These are phyloP conservation scores for Avahi laniger DNA, from an alignment of 2,797 vertebrate genomes.

Conservation along the genomic window DNA sequence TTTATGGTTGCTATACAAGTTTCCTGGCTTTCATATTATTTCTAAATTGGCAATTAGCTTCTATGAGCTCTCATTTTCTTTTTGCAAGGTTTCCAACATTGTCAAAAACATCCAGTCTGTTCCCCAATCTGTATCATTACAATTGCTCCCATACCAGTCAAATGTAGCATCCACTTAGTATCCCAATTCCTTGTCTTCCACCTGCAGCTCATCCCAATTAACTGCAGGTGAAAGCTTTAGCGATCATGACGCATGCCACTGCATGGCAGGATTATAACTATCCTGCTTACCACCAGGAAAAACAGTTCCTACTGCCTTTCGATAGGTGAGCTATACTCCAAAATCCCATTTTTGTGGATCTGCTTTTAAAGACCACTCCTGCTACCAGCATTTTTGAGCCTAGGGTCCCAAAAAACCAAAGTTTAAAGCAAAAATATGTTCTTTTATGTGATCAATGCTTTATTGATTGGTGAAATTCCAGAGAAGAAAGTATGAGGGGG, in stretches of 20 bases:
- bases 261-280: not conserved
- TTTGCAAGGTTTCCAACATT: not conserved
- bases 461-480: not conserved
- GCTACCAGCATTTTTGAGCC: not conserved
- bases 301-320: not conserved
- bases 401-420: not conserved
- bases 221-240: not conserved
- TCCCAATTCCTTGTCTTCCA: not conserved
- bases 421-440: not conserved
- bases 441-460: not conserved
- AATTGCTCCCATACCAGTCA: not conserved
- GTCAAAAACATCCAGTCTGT: not conserved
- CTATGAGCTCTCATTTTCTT: not conserved
- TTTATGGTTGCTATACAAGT: not conserved
- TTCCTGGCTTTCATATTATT: not conserved
- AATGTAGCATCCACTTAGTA: not conserved
- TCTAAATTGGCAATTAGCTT: not conserved
- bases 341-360: not conserved
- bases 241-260: not conserved
- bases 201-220: not conserved
- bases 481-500: not conserved
- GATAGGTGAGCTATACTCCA: not conserved
- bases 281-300: not conserved
- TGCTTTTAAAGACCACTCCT: not conserved
- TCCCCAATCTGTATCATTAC: not conserved